Conservation (phyloP, 2,113 vertebrate genomes). For the Callaeas wilsoni region DNA sequence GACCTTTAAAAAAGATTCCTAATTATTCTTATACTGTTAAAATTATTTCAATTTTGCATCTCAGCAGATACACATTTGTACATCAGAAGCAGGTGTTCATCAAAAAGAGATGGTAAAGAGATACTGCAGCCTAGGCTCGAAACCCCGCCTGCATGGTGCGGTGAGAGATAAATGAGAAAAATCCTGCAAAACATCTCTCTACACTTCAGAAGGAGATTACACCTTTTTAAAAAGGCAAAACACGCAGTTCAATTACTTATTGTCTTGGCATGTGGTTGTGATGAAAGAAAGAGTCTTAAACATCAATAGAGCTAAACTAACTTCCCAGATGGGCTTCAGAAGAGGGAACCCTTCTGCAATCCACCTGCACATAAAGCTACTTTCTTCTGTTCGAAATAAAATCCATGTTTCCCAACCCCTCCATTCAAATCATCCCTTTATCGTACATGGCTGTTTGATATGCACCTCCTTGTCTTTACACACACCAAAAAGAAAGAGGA, state of each 20-base stretch:
- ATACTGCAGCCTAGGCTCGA: conserved; percentile 65
- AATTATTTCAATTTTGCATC: conserved; percentile 85
- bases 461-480: neutral
- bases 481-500: neutral
- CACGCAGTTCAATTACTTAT: conserved; percentile 78
- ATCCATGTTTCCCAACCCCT: conserved; percentile 18
- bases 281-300: conserved; percentile 75
- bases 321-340: conserved; percentile 76
- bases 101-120: conserved; percentile 75
- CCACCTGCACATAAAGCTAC: conserved; percentile 82
- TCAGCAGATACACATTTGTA: conserved; percentile 82
- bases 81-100: conserved; percentile 88
- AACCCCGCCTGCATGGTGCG: conserved; percentile 70
- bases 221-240: conserved; percentile 82
- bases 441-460: conserved; percentile 50
- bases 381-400: conserved; percentile 30
- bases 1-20: conserved; percentile 81
- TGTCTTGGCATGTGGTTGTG: conserved; percentile 76
- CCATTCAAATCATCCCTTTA: conserved; percentile 34
- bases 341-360: conserved; percentile 70
- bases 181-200: conserved; percentile 80
- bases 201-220: conserved; percentile 83
- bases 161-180: conserved; percentile 81
- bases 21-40: conserved; percentile 89
- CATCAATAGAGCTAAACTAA: conserved; percentile 80